Conservation (phyloP, 53 echinoderm and acorn worm genomes). For the Arbacia lixula region DNA sequence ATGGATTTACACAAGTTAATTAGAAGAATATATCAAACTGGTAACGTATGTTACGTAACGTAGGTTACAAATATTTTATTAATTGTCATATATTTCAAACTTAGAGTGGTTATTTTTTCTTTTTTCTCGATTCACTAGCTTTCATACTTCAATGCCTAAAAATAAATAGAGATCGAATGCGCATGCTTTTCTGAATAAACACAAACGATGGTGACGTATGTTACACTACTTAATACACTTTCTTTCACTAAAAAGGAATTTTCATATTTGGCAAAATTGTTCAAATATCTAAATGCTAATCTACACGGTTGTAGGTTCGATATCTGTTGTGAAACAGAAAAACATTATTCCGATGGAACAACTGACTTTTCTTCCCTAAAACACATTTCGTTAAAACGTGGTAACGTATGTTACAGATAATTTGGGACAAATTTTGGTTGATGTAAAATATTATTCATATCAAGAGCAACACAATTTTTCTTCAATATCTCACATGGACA, state of each 20-base stretch:
- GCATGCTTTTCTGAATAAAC: neutral
- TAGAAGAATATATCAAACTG: neutral
- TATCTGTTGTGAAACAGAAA: neutral
- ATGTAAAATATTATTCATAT: neutral
- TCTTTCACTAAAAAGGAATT: too few species aligned
- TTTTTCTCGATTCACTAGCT: neutral
- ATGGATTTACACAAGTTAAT: neutral
- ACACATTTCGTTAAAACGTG: neutral
- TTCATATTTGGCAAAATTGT: neutral
- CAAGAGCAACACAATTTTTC: neutral
- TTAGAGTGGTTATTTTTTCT: neutral
- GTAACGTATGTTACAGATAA: conserved; percentile 43
- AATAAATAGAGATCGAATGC: neutral
- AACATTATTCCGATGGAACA: neutral
- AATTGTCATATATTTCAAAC: neutral
- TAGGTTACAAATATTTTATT: neutral
- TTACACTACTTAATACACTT: conserved; percentile 1
- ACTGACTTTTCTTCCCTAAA: neutral
- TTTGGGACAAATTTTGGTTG: conserved; percentile 2
- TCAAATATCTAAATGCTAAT: neutral
- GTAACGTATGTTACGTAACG: conserved; percentile 25
- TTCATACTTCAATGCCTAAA: conserved; percentile 11
- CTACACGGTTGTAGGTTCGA: neutral
- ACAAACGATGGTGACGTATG: conserved; percentile 17
- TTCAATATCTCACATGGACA: neutral